Evolutionary conservation across 2,888 invertebrate genomes (phyloP).

Genomic region (Lasioglossum villosulum): DNA sequence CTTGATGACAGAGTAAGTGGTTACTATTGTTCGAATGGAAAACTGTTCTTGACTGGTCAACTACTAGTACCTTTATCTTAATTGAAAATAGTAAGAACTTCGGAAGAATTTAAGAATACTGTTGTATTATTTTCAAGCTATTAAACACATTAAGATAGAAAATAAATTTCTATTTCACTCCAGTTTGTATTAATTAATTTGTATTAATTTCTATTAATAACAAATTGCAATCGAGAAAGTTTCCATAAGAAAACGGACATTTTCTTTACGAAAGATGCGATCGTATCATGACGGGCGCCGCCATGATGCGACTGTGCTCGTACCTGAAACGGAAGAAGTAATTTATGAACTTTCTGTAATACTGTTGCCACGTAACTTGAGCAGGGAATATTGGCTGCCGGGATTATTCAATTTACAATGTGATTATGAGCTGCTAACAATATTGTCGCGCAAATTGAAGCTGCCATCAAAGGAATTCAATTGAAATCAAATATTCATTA

Average conservation of each 20-base stretch:
- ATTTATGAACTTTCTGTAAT: slow-evolving; percentile 47
- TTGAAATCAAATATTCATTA: slow-evolving; percentile 55
- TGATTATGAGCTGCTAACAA: slow-evolving; percentile 50
- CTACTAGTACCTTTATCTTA: too few species aligned
- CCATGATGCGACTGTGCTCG: neutral
- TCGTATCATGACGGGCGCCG: too few species aligned
- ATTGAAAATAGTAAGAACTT: too few species aligned
- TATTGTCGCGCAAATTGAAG: slow-evolving; percentile 46
- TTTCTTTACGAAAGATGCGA: neutral
- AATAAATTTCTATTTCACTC: too few species aligned
- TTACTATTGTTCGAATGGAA: too few species aligned
- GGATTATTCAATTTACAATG: slow-evolving; percentile 54
- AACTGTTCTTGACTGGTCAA: too few species aligned
- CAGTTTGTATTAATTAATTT: neutral
- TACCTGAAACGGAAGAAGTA: neutral
- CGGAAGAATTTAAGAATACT: too few species aligned
- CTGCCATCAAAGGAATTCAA: slow-evolving; percentile 37
- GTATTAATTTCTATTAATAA: neutral
- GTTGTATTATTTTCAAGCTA: too few species aligned
- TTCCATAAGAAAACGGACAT: neutral
- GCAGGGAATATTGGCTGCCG: slow-evolving; percentile 28
- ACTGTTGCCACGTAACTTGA: slow-evolving; percentile 37
- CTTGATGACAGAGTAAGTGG: too few species aligned
- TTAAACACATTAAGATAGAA: too few species aligned
- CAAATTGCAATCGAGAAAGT: too few species aligned